Conservation (phyloP, 2,888 invertebrate species). For the Ligdia adustata region DNA sequence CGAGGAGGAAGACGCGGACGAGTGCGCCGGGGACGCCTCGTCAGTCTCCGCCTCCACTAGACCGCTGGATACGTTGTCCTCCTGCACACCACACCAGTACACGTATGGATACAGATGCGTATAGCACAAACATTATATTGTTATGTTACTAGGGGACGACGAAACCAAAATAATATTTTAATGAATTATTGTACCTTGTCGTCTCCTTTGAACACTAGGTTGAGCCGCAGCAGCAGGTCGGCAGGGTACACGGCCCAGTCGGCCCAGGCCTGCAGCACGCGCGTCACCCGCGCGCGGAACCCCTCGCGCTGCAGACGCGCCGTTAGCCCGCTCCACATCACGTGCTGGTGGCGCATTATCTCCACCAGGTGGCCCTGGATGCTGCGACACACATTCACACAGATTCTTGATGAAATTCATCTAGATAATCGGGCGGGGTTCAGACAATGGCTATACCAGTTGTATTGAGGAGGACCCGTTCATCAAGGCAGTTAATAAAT, state of each 20-base stretch:
- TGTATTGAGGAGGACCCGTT: too few species aligned
- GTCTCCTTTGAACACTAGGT: conserved; percentile 95
- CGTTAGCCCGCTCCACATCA: conserved; percentile 90
- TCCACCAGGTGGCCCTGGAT: conserved; percentile 89
- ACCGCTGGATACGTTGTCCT: conserved; percentile 11
- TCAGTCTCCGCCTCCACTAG: conserved; percentile 11
- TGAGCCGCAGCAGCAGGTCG: conserved; percentile 93
- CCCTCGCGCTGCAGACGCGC: conserved; percentile 97
- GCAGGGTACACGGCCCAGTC: conserved; percentile 98
- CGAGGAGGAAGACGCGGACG: conserved; percentile 72
- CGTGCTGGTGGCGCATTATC: conserved; percentile 84
- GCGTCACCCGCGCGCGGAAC: conserved; percentile 94
- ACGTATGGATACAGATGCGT: too few species aligned
- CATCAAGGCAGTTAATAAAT: too few species aligned
- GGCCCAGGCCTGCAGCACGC: conserved; percentile 98
- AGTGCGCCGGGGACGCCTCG: conserved; percentile 55
- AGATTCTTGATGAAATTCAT: too few species aligned
- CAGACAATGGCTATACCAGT: too few species aligned
- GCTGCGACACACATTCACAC: too few species aligned
- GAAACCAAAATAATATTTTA: too few species aligned
- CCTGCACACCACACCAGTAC: conserved; percentile 14
- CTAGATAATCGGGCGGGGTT: too few species aligned
- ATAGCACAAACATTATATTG: too few species aligned
- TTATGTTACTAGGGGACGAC: too few species aligned
- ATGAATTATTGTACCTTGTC: conserved; percentile 53